Evolutionary conservation across 1,140 invertebrate genomes (phyloP), one percentile per base, ranked within the genome.

Genomic region (Zaprionus gabonicus): DNA sequence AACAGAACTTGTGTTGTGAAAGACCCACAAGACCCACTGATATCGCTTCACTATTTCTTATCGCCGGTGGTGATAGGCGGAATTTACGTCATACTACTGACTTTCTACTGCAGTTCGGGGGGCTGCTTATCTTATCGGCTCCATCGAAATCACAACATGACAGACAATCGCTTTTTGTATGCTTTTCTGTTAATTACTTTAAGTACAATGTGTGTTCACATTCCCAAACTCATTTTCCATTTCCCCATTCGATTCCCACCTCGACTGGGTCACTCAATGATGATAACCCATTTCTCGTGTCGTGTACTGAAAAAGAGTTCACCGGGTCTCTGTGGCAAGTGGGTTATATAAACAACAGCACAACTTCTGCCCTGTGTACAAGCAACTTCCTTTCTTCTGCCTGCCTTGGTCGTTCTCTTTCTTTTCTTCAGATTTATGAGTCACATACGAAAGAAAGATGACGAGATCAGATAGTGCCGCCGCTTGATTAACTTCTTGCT

Each of bases 331-430:
- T 12, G 13, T 46, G 41, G 41, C 27, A 83, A 80, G 59, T 83
- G 64, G 81, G 82, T 84, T 85, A 85, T 56, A 66, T 81, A 85
- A 81, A 84, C 82, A n/a, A n/a, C n/a, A n/a, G n/a, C n/a, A 84
- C 82, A 84, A 84, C 67, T 70, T 44, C n/a, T n/a, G 13, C n/a
- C 15, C 15, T 25, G 44, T 20, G 12, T 75, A 85, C 81, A 84
- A 84, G 78, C 85, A 74, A 63, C 60, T 85, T 84, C 71, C 82
- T 66, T 84, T 49, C 31, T 13, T 62, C 60, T 63, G 5, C 7
- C 46, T 64, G 23, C 3, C n/a, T 60, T 44, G 4, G 4, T 27
- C 38, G 15, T 62, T 51, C 34, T 63, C 46, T 38, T 41, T 4
- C 17, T n/a, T 41, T 46, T 46, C 41, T 46, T 13, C 68, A 65